Evolutionary conservation across 2,113 vertebrate genomes (phyloP), one percentile per base, ranked within the genome.

Genomic region (Oncorhynchus gorbuscha): DNA sequence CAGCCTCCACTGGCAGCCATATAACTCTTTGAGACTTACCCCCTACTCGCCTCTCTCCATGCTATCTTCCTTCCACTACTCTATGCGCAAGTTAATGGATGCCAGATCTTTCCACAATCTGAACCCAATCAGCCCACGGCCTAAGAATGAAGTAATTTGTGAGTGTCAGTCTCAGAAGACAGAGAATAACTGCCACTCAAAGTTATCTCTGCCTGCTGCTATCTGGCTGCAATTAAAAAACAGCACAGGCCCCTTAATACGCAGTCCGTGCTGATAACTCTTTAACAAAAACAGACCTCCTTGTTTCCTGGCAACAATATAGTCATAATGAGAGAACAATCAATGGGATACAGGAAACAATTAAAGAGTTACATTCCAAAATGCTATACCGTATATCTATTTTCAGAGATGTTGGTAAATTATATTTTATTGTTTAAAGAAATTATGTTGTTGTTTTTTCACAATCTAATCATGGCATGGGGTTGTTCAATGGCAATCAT

Each of bases 201-300:
- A 85, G 69, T 86, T 75, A 84, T 81, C 86, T 83, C 76, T 64
- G 0, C 72, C 59, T 12, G 6, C 79, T 83, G 76, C 86, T 90
- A 85, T 84, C 77, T 67, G 78, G 58, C 59, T 74, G 73, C 84
- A 87, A 89, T 91, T 88, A 90, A 90, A 89, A 89, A 89, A 89
- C 85, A 89, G 84, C 79, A 81, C 78, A 76, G 84, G 80, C 83
- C 79, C 59, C 7, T 83, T 89, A 87, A 87, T 89, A 74, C 84
- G 75, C 80, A 86, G 84, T 87, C 68, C 61, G 69, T 24, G n/a
- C 79, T 30, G 86, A 90, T 88, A 80, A 87, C 84, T 72, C 67
- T 79, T 39, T 39, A 35, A 35, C 35, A 7, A 35, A 39, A 39
- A 45, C 39, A 45, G 39, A 45, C 39, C 39, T 45, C 9, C 39